Evolutionary conservation across 2,113 vertebrate species (phyloP), one percentile per base, ranked within the genome.

Genomic region (Lates calcarifer): DNA sequence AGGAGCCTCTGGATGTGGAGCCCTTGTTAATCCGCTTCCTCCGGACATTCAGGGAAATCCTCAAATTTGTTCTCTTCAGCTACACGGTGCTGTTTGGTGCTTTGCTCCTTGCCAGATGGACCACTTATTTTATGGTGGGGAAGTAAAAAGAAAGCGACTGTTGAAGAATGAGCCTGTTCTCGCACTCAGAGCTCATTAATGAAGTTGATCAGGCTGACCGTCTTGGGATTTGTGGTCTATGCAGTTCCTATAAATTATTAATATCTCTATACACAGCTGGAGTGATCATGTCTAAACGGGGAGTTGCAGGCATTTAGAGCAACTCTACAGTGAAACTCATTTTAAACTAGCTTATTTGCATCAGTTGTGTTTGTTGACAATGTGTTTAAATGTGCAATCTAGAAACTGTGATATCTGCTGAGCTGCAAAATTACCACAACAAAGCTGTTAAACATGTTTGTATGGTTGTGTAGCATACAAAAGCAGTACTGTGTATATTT

Each of bases 51-150:
- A 96, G 92, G 89, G 97, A 99, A 94, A 93, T 99, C 86, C 94
- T 99, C 71, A 97, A 96, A 83, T 98, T 98, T 26, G 95, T 99
- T 84, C 96, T 99, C 20, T 96, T 98, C 94, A 98, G 97, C 83
- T 99, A 99, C 95, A 99, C 98, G 0, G 96, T 99, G 83, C 93
- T 99, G 83, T 91, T 99, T 1, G 98, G 98, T 9, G 97, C 97
- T 0, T 93, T 99, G 90, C 94, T 98, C 57, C 93, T 99, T 6
- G 98, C 98, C 0, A 96, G 97, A 81, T 99, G 98, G 98, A 98
- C 97, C 7, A 98, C 97, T 0, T 99, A 98, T 53, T 97, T 98
- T 76, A 92, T 98, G 84, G 95, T 99, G 87, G 96, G 96, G 17
- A 98, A 97, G 92, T 91, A n/a, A 84, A 66, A 78, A 37, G 22